These are phyloP conservation scores for Rostratula benghalensis DNA, from an alignment of 2,113 vertebrate genomes.

Conservation along the genomic window DNA sequence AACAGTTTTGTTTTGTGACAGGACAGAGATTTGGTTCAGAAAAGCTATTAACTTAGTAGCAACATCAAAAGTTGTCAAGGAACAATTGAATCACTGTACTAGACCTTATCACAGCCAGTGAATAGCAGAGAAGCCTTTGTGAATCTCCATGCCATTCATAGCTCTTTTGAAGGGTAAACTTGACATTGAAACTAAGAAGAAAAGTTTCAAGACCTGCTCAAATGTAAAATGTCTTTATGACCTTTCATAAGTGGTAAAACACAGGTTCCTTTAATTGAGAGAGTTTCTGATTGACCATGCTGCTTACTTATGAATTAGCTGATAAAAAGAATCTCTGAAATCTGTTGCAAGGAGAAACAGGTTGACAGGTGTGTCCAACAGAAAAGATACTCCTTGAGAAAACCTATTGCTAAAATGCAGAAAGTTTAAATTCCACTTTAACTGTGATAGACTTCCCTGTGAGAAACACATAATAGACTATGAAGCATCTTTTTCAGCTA, in stretches of 20 bases:
- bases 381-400: not conserved
- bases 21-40: constrained; percentile 13
- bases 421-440: constrained; percentile 7
- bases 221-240: not conserved
- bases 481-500: not conserved
- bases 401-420: not conserved
- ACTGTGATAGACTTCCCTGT: not conserved
- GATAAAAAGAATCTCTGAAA: constrained; percentile 2
- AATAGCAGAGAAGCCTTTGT: not conserved
- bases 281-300: not conserved
- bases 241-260: not conserved
- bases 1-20: not conserved
- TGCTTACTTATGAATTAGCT: not conserved
- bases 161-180: not conserved
- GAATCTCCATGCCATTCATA: not conserved
- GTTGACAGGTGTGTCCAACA: not conserved
- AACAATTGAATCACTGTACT: not conserved
- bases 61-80: not conserved
- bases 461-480: not conserved
- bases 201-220: not conserved
- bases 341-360: not conserved
- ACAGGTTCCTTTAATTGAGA: not conserved
- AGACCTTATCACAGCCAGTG: not conserved
- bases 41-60: not conserved
- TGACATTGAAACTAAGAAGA: not conserved